These are phyloP conservation scores for Scolopax mira DNA, from an alignment of 2,113 vertebrate genomes.

Conservation along the genomic window DNA sequence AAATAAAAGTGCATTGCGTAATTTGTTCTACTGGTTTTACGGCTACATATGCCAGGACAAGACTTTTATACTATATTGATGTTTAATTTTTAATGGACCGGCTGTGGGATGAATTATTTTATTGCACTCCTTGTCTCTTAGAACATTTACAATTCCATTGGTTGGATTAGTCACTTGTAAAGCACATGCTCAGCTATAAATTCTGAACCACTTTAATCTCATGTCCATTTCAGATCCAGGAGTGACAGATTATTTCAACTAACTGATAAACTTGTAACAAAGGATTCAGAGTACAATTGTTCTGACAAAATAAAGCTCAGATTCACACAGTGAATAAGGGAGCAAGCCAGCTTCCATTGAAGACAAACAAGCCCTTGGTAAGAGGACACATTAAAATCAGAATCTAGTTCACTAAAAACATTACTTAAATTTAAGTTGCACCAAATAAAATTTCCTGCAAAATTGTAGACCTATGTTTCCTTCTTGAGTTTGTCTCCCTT, in stretches of 20 bases:
- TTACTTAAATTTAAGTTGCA: not conserved
- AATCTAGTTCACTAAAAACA: not conserved
- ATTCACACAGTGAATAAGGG: accelerated
- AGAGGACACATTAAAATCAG: not conserved
- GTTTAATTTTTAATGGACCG: not conserved
- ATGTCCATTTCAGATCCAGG: not conserved
- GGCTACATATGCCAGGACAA: not conserved
- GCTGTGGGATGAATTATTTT: not conserved
- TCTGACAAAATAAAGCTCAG: not conserved
- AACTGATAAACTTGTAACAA: not conserved
- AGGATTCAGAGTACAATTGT: not conserved
- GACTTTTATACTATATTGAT: not conserved
- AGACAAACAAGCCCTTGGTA: accelerated
- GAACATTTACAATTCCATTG: not conserved
- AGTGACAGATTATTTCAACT: not conserved
- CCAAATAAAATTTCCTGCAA: not conserved
- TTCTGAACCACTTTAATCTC: not conserved
- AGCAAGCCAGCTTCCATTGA: not conserved
- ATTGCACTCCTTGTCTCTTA: not conserved
- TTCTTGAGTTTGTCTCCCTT: not conserved
- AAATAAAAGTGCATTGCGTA: not conserved
- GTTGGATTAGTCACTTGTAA: not conserved
- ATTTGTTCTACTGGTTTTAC: not conserved
- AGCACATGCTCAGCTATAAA: not conserved
- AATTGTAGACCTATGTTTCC: not conserved